Percentiles rank a stretch among this genome's conserved stretches.
Conservation (phyloP, 2,797 vertebrate genomes). For the Schizopygopsis pylzovi region DNA sequence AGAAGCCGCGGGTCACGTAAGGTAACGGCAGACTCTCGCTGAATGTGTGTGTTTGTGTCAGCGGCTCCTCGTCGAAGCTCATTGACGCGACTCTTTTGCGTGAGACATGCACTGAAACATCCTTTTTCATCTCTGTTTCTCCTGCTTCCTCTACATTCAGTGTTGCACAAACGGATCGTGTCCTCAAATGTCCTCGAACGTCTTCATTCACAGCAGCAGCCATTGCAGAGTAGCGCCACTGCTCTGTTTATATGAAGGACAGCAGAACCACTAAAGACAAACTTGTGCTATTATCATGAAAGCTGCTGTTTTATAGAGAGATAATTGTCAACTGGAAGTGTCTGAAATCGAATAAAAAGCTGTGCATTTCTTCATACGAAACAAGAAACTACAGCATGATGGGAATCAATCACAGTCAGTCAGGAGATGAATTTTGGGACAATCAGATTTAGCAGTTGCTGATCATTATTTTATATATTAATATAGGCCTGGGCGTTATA, state of each 20-base stretch:
- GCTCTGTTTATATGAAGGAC: constrained; percentile 23
- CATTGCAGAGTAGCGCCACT: neutral
- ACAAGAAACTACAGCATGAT: neutral
- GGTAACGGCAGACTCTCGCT: constrained; percentile 36
- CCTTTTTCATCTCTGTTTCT: neutral
- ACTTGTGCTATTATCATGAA: neutral
- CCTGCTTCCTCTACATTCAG: neutral
- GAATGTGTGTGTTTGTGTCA: constrained; percentile 17
- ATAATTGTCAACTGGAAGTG: neutral
- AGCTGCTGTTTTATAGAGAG: neutral
- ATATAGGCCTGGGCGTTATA: neutral
- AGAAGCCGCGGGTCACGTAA: constrained; percentile 51
- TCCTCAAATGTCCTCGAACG: neutral
- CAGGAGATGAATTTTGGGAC: neutral
- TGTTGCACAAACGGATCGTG: neutral
- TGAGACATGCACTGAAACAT: neutral
- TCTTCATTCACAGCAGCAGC: neutral
- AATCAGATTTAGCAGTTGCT: neutral
- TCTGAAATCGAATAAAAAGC: neutral
- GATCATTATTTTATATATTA: neutral
- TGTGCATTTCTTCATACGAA: neutral
- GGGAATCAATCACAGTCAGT: neutral
- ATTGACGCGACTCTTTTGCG: neutral
- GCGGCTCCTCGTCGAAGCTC: neutral
- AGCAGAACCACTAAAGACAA: neutral